These are phyloP conservation scores for Lytechinus pictus DNA, from an alignment of 35 echinoderm and acorn worm species.

Conservation along the genomic window DNA sequence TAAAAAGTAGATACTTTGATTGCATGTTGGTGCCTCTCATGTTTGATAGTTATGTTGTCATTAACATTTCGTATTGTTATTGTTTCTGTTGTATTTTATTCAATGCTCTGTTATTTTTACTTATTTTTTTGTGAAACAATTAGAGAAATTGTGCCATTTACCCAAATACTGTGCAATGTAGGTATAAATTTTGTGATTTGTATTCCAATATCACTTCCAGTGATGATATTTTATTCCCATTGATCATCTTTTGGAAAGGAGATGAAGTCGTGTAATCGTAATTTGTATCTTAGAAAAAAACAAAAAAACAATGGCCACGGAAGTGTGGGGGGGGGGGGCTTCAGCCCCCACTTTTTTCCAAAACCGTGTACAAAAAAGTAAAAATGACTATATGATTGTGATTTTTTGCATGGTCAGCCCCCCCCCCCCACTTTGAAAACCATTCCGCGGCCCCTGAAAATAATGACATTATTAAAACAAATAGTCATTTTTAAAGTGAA, in stretches of 20 bases:
- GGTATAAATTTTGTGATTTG: neutral
- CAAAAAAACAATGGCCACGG: too few relatives aligned
- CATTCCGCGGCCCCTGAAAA: too few relatives aligned
- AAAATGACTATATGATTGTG: too few relatives aligned
- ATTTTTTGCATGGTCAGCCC: too few relatives aligned
- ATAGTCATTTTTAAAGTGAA: too few relatives aligned
- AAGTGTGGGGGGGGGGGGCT: too few relatives aligned
- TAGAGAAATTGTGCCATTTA: neutral
- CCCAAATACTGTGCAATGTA: neutral
- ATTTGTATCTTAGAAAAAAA: neutral
- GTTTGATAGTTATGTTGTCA: neutral
- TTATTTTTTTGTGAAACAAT: neutral
- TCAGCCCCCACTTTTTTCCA: too few relatives aligned
- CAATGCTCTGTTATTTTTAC: neutral
- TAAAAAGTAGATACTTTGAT: neutral
- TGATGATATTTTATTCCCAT: neutral
- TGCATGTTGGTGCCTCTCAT: neutral
- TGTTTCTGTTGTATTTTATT: neutral
- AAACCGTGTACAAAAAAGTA: too few relatives aligned
- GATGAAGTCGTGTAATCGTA: neutral
- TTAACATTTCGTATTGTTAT: neutral
- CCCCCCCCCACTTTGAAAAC: too few relatives aligned
- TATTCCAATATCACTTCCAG: neutral
- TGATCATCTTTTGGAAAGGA: neutral
- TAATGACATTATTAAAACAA: too few relatives aligned